A percentile compares a stretch with the other conserved stretches of the same genome.
Evolutionary conservation across 2,113 vertebrate genomes (phyloP).

Genomic region (Raja brachyura): DNA sequence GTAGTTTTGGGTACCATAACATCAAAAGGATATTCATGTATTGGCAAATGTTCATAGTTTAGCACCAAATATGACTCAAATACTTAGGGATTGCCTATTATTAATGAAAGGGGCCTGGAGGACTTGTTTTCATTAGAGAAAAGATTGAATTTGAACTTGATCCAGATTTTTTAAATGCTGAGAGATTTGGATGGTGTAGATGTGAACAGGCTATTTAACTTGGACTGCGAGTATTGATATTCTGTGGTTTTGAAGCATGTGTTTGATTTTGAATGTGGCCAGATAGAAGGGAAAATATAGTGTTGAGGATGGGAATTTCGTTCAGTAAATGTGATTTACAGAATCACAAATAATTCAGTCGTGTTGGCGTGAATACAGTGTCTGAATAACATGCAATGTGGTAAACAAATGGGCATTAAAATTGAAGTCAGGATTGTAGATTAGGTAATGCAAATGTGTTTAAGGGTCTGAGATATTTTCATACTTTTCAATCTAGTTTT

Average conservation of each 20-base stretch:
- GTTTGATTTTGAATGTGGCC: conserved; percentile 24
- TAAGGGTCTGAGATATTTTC: background rate
- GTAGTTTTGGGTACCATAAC: background rate
- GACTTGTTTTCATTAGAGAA: background rate
- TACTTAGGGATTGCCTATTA: background rate
- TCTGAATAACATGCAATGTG: background rate
- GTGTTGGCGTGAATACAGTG: background rate
- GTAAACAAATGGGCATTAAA: background rate
- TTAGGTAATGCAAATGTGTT: background rate
- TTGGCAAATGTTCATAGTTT: conserved; percentile 5
- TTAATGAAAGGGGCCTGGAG: background rate
- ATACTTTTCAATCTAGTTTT: background rate
- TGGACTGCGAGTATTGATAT: background rate
- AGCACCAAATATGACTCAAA: background rate
- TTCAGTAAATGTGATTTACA: background rate
- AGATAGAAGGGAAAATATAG: background rate
- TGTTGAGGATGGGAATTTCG: background rate
- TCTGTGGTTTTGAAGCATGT: background rate
- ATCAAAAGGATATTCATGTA: background rate
- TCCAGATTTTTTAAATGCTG: background rate
- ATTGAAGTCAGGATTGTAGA: background rate
- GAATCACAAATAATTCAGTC: background rate
- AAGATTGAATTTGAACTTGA: conserved; percentile 6
- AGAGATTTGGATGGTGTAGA: conserved; percentile 21
- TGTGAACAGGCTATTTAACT: conserved; percentile 1